Conservation (phyloP, 2,888 invertebrate species). For the Esperia sulphurella region DNA sequence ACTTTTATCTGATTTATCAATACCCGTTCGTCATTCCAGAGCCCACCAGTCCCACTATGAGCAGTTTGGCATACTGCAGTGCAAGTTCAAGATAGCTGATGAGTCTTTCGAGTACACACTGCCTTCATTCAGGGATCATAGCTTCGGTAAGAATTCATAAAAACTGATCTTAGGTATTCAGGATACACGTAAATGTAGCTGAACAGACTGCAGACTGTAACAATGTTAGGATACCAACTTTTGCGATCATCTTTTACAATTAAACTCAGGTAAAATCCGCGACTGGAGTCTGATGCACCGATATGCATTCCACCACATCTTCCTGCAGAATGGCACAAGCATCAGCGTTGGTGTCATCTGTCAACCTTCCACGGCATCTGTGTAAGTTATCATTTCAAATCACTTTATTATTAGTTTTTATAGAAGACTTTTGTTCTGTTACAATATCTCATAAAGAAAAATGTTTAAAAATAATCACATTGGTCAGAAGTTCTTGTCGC, state of each 20-base stretch:
- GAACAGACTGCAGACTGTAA: too few relatives aligned
- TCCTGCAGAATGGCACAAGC: conserved; percentile 83
- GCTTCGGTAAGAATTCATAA: conserved; percentile 78
- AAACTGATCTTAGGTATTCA: too few relatives aligned
- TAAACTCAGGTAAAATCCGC: conserved; percentile 78
- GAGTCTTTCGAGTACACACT: conserved; percentile 68
- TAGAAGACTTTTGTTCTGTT: too few relatives aligned
- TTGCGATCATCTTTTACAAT: too few relatives aligned
- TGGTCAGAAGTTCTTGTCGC: too few relatives aligned
- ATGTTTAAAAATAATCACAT: too few relatives aligned
- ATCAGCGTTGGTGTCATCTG: conserved; percentile 87
- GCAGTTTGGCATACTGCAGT: conserved; percentile 84
- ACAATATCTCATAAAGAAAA: too few relatives aligned
- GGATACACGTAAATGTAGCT: too few relatives aligned
- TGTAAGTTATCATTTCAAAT: conserved; percentile 39
- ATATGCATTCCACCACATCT: conserved; percentile 88
- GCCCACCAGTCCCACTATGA: conserved; percentile 91
- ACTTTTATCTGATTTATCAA: too few relatives aligned
- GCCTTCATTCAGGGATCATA: conserved; percentile 88
- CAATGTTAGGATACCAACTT: too few relatives aligned
- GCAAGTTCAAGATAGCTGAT: conserved; percentile 78
- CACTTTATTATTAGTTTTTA: neutral
- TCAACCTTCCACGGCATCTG: conserved; percentile 83
- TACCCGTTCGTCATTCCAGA: conserved; percentile 47
- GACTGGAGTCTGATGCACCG: conserved; percentile 88